These are phyloP conservation scores for Lepidiolamprologus cunningtoni DNA, from an alignment of 2,113 vertebrate genomes.

Conservation along the genomic window DNA sequence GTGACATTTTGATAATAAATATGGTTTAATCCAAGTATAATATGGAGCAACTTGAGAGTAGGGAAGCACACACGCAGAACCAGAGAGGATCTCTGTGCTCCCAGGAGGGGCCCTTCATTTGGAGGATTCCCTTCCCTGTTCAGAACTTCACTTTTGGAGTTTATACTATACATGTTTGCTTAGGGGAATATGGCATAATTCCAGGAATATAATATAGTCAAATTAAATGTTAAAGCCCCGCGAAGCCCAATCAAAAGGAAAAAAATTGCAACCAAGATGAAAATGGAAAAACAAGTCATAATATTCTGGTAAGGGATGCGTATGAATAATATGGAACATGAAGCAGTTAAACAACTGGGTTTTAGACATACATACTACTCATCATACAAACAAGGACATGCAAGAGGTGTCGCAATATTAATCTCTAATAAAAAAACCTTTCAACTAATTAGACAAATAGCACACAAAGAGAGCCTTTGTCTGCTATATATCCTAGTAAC, in stretches of 20 bases:
- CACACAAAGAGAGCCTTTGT: accelerated
- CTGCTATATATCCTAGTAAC: neutral
- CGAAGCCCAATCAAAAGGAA: neutral
- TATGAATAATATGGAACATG: accelerated
- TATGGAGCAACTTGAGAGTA: neutral
- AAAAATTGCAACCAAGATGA: neutral
- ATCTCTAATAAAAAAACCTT: neutral
- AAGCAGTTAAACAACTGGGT: accelerated
- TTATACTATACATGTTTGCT: neutral
- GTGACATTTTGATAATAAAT: neutral
- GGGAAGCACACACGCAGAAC: neutral
- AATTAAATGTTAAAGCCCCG: neutral
- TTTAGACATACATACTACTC: neutral
- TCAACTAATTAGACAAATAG: neutral
- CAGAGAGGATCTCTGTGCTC: neutral
- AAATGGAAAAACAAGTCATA: neutral
- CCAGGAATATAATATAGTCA: neutral
- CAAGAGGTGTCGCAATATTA: neutral
- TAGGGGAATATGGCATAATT: neutral
- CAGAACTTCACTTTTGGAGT: neutral
- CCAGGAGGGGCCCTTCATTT: neutral
- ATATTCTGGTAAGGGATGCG: neutral
- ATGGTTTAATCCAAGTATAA: neutral
- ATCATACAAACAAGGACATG: neutral
- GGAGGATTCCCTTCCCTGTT: neutral